These are phyloP conservation scores for Triplophysa siluroides DNA, from an alignment of 2,113 vertebrate genomes.

Conservation along the genomic window DNA sequence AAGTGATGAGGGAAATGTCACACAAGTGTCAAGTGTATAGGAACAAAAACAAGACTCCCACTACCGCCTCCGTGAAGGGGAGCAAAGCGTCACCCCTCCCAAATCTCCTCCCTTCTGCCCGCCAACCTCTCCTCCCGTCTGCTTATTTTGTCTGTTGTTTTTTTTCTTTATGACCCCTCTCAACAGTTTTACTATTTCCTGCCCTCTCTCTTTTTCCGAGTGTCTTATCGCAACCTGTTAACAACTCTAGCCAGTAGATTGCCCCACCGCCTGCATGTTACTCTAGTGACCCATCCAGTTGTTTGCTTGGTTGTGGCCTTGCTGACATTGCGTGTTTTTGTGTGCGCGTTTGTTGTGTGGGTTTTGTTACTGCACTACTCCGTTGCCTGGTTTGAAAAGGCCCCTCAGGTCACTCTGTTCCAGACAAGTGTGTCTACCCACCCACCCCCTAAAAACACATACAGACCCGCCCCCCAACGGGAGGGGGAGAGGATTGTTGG, in stretches of 20 bases:
- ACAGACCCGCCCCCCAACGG: slow-evolving; percentile 22
- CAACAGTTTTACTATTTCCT: slow-evolving; percentile 58
- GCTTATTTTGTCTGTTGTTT: slow-evolving; percentile 41
- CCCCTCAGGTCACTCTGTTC: slow-evolving; percentile 55
- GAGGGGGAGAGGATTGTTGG: slow-evolving; percentile 7
- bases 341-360: slow-evolving; percentile 36
- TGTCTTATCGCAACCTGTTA: slow-evolving; percentile 66
- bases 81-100: slow-evolving; percentile 12
- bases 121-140: not conserved
- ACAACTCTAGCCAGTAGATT: slow-evolving; percentile 66
- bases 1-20: slow-evolving; percentile 70
- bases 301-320: slow-evolving; percentile 53
- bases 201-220: slow-evolving; percentile 53
- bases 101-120: slow-evolving; percentile 12
- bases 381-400: slow-evolving; percentile 51
- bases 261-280: slow-evolving; percentile 20
- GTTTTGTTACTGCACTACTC: slow-evolving; percentile 54
- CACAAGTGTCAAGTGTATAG: slow-evolving; percentile 79
- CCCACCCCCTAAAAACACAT: slow-evolving; percentile 28
- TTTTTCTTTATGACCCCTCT: slow-evolving; percentile 51
- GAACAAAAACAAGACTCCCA: slow-evolving; percentile 52
- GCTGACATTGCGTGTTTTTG: slow-evolving; percentile 39
- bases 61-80: slow-evolving; percentile 3
- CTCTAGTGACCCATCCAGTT: slow-evolving; percentile 52
- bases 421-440: slow-evolving; percentile 49